Conservation (phyloP, 1,140 invertebrate species). For the Diorhabda carinulata region DNA sequence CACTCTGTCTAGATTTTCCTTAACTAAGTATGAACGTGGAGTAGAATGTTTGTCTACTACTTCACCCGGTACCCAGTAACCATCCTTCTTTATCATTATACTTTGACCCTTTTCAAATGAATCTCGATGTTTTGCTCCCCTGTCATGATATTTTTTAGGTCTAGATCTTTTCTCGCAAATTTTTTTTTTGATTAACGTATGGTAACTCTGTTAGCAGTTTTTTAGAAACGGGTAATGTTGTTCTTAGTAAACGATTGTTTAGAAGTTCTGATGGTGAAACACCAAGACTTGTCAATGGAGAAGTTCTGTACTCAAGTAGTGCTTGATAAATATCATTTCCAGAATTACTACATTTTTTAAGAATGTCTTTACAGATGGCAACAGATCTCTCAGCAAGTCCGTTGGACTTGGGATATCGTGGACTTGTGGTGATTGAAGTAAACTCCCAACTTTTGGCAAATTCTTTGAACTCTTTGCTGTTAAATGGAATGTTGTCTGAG, state of each 20-base stretch:
- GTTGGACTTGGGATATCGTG: constrained; percentile 43
- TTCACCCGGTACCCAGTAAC: too few species aligned
- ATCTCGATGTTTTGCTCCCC: too few species aligned
- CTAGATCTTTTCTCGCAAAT: too few species aligned
- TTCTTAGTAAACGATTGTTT: constrained; percentile 18
- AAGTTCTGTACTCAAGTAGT: constrained; percentile 25
- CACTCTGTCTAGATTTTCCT: too few species aligned
- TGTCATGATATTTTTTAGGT: too few species aligned
- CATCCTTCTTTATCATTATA: too few species aligned
- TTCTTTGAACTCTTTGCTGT: constrained; percentile 29
- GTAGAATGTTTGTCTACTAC: too few species aligned
- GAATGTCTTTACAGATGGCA: constrained; percentile 39
- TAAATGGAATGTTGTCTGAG: constrained; percentile 40
- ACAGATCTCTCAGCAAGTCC: constrained; percentile 43
- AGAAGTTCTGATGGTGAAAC: constrained; percentile 30
- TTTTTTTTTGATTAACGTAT: too few species aligned
- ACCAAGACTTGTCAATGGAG: constrained; percentile 30
- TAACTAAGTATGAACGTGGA: too few species aligned
- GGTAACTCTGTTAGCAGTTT: too few species aligned
- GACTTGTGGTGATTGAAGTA: constrained; percentile 44
- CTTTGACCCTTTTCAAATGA: too few species aligned
- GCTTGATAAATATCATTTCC: constrained; percentile 8
- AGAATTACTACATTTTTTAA: constrained; percentile 29
- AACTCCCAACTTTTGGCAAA: constrained; percentile 42
- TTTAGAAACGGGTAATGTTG: constrained; percentile 12